Evolutionary conservation across 2,888 invertebrate genomes (phyloP).

Genomic region (Nycteola revayana): DNA sequence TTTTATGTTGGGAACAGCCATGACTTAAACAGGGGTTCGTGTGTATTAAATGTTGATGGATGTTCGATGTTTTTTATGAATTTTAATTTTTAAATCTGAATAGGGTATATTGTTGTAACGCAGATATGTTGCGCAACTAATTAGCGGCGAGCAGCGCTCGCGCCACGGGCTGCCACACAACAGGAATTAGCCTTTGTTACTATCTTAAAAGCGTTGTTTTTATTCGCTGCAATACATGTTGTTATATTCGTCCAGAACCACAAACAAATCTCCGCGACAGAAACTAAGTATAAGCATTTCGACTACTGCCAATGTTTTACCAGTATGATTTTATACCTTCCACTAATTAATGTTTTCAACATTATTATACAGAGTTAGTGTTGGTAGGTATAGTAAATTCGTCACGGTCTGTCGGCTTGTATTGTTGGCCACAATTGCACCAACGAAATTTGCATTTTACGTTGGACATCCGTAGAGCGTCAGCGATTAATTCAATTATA

Average conservation of each 20-base stretch:
- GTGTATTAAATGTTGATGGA: not conserved
- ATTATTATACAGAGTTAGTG: conserved; percentile 43
- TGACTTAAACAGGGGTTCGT: not conserved
- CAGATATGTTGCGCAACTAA: conserved; percentile 58
- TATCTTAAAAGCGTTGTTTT: conserved; percentile 43
- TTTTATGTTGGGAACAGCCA: too few species aligned
- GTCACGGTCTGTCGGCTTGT: conserved; percentile 62
- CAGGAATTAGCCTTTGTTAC: conserved; percentile 57
- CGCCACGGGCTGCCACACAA: conserved; percentile 58
- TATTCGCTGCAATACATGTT: conserved; percentile 24
- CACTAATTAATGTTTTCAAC: conserved; percentile 58
- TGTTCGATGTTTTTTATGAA: too few species aligned
- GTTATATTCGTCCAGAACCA: conserved; percentile 9
- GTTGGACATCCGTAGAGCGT: conserved; percentile 53
- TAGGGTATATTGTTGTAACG: conserved; percentile 50
- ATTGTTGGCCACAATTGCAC: conserved; percentile 67
- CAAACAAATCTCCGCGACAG: conserved; percentile 20
- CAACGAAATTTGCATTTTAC: conserved; percentile 73
- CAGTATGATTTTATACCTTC: conserved; percentile 17
- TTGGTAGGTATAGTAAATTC: conserved; percentile 47
- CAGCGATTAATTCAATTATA: conserved; percentile 66
- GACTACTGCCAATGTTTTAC: conserved; percentile 24
- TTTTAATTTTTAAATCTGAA: conserved; percentile 23
- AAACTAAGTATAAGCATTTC: conserved; percentile 14
- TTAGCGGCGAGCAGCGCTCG: conserved; percentile 42